A percentile compares a stretch with the other conserved stretches of the same genome.
These are phyloP conservation scores for Cisticola juncidis DNA, from an alignment of 2,113 vertebrate species.

Conservation along the genomic window DNA sequence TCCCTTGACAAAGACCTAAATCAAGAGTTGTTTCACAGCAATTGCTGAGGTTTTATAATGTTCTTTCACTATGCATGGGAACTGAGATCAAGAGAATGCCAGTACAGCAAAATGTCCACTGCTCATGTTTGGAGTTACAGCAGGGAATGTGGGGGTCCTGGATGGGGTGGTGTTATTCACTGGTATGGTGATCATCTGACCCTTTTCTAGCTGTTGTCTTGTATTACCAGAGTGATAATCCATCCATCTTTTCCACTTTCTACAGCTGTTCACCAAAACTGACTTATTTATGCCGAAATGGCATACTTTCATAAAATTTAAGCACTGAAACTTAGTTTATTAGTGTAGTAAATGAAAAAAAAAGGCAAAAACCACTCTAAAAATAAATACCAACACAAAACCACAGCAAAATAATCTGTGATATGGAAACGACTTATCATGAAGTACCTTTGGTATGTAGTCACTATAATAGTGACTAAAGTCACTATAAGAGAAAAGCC, in stretches of 20 bases:
- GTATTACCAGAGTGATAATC: neutral
- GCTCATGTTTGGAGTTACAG: neutral
- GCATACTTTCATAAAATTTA: neutral
- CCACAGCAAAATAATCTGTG: neutral
- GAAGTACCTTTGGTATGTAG: neutral
- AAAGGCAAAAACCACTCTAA: accelerated
- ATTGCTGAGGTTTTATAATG: neutral
- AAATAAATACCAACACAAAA: neutral
- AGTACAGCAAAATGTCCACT: neutral
- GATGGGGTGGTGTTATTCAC: neutral
- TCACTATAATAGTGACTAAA: neutral
- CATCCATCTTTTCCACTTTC: neutral
- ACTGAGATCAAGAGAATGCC: neutral
- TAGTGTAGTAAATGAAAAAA: neutral
- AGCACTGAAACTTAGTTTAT: neutral
- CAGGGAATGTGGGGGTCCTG: neutral
- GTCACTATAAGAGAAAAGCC: neutral
- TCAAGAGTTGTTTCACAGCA: neutral
- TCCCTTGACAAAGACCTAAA: neutral
- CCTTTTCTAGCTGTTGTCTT: neutral
- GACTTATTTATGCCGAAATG: neutral
- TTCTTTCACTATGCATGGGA: neutral
- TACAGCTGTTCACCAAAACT: neutral
- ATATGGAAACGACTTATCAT: neutral
- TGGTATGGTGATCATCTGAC: neutral